Evolutionary conservation across 2,113 vertebrate species (phyloP).

Genomic region (Eptesicus fuscus): DNA sequence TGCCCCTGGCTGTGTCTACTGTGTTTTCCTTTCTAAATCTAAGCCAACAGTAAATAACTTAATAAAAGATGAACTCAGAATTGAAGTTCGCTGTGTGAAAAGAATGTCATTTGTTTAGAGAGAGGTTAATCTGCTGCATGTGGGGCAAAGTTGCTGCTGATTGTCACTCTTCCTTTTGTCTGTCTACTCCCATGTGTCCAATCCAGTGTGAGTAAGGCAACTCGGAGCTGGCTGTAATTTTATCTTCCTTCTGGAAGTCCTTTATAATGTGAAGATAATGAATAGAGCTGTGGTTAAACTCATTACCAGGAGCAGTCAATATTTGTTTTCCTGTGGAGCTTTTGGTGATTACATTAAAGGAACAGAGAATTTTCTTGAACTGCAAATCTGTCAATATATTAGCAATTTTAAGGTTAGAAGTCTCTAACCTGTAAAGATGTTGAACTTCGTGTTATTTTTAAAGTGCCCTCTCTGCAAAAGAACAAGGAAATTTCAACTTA

Average conservation of each 20-base stretch:
- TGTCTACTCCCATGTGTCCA: neutral
- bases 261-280: constrained; percentile 62
- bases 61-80: neutral
- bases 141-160: neutral
- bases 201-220: neutral
- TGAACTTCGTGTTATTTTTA: neutral
- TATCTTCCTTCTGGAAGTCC: constrained; percentile 47
- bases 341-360: constrained; percentile 58
- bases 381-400: neutral
- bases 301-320: constrained; percentile 62
- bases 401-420: neutral
- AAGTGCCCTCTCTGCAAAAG: neutral
- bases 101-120: neutral
- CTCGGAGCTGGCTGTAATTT: constrained; percentile 51
- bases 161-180: neutral
- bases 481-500: neutral
- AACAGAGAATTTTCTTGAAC: neutral
- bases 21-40: neutral
- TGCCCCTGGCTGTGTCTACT: neutral
- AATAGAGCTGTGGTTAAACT: constrained; percentile 67
- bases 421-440: neutral
- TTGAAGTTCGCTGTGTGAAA: neutral
- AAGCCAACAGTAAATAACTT: neutral
- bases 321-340: constrained; percentile 62
- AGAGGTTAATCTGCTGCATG: neutral